Conservation (phyloP, 2,113 vertebrate species). For the Typhlomys cinereus region DNA sequence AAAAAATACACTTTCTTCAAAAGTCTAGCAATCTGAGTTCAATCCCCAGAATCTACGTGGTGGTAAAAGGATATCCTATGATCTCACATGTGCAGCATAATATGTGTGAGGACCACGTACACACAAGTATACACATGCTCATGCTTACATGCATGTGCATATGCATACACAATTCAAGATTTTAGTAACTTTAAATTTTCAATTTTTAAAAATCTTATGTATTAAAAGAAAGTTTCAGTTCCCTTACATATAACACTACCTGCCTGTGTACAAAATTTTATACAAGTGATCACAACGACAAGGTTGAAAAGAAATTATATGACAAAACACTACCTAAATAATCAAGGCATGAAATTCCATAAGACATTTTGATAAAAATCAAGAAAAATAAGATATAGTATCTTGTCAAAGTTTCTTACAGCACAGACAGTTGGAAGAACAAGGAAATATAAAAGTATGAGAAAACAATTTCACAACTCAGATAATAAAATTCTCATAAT, state of each 20-base stretch:
- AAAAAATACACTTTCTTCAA: too few species aligned
- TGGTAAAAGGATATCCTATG: too few species aligned
- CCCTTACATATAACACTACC: background rate
- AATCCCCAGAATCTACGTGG: too few species aligned
- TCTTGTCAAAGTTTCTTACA: background rate
- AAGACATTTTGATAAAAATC: background rate
- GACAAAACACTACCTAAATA: constrained; percentile 7
- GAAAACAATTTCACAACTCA: constrained; percentile 23
- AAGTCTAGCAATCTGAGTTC: too few species aligned
- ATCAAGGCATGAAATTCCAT: background rate
- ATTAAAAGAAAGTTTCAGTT: constrained; percentile 13
- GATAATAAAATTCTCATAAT: background rate
- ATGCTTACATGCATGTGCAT: too few species aligned
- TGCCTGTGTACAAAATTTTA: background rate
- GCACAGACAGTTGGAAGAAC: background rate
- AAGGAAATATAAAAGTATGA: background rate
- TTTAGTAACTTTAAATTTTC: background rate
- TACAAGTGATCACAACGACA: background rate
- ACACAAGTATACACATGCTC: too few species aligned
- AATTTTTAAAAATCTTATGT: background rate
- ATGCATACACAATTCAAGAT: too few species aligned
- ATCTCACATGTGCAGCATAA: too few species aligned
- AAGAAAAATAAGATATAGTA: background rate
- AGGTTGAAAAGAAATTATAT: constrained; percentile 10
- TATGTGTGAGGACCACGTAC: too few species aligned